Base-by-base conservation (phyloP, 2,113 vertebrate genomes). In the Marcusenius ussheri region DNA sequence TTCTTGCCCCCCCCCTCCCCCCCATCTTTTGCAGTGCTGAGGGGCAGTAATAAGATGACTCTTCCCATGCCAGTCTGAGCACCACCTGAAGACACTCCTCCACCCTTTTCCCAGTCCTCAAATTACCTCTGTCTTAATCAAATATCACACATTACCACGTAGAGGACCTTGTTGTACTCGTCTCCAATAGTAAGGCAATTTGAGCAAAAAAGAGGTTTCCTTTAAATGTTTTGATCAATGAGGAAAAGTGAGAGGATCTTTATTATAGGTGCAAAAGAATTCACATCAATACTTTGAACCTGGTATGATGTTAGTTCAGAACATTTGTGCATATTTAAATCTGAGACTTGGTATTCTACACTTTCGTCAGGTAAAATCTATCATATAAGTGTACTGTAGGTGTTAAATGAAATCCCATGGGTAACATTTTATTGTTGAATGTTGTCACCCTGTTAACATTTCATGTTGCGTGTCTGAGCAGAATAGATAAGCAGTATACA, bases 41-140 rank as follows among this genome's bases (percentile, higher is more conserved):
- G 92, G 88, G 96, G 94, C 88, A 95, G 27, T 94, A 94, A 91
- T 66, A 96, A 95, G 93, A 96, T 96, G 95, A 90, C 39, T 83
- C 93, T 96, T 91, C 96, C 96, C 2, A 96, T 96, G 94, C 96
- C 95, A 0, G 91, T 96, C 90, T 96, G 93, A 93, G 58, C 5
- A 88, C 31, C 35, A 7, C 88, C 51, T n/a, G 19, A 5, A 19
- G 84, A 87, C 19, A 21, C 50, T 87, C 17, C 80, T 19, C 27
- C 80, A 13, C n/a, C 10, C 88, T 21, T 58, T 27, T 51, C 56
- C n/a, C 35, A 39, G 11, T 45, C 56, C 51, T 21, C 51, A 51
- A 56, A 87, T 66, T 45, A 45, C 10, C 51, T 39, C 51, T 8
- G 2, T 87, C 11, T 53, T 13, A 27, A 87, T 47, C 13, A 58